Conservation (phyloP, 2,113 vertebrate genomes). For the Oreochromis tanganicae region DNA sequence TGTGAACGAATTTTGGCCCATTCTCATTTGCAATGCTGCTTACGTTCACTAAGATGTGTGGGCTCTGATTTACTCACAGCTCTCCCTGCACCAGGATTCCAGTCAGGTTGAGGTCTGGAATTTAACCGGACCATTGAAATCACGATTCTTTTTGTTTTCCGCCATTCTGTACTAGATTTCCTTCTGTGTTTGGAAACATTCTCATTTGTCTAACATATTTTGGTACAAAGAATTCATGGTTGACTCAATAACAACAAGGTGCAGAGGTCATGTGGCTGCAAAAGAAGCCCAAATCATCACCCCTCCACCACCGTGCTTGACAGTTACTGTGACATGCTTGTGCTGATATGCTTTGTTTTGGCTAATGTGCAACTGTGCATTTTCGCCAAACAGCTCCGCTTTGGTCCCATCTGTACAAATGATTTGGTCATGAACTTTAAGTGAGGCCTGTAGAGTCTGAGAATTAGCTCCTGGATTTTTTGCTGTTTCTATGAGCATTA, state of each 20-base stretch:
- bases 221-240: not conserved
- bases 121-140: not conserved
- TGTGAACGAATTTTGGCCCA: not conserved
- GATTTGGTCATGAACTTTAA: not conserved
- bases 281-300: not conserved
- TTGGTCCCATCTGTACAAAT: not conserved
- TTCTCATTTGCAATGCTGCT: not conserved
- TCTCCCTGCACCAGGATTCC: not conserved
- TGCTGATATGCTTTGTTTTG: not conserved
- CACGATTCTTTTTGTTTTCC: fast-evolving
- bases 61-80: not conserved
- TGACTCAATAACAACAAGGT: not conserved
- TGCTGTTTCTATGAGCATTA: not conserved
- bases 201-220: not conserved
- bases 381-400: not conserved
- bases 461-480: not conserved
- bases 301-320: not conserved
- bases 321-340: not conserved
- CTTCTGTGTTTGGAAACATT: not conserved
- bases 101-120: not conserved
- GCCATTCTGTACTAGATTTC: not conserved
- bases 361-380: not conserved
- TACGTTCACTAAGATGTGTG: not conserved
- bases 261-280: not conserved
- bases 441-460: not conserved